phyloP scores from a whole-genome alignment of 2,797 vertebrate species.

The Mus caroli region DNA sequence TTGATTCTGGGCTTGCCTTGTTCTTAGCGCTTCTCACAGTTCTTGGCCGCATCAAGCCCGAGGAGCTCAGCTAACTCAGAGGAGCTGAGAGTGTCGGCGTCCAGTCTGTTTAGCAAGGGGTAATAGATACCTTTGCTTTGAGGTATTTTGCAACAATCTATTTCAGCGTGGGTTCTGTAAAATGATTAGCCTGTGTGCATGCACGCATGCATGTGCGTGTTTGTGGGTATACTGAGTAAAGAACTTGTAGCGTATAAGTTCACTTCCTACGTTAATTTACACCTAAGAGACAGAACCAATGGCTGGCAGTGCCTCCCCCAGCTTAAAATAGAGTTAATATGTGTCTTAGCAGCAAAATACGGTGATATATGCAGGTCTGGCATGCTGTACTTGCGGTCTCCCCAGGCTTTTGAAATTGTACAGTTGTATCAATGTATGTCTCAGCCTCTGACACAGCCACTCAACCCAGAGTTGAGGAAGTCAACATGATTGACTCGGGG shows the following conservation, averaged over 20 bases:
- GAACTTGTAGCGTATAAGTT: not conserved
- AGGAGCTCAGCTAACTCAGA: not conserved
- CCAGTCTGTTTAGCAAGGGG: not conserved
- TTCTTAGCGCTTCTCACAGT: not conserved
- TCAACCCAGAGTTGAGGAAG: not conserved
- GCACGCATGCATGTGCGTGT: not conserved
- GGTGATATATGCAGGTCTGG: not conserved
- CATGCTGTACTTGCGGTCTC: not conserved
- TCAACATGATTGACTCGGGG: not conserved
- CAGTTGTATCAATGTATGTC: not conserved
- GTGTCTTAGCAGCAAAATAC: slow-evolving; percentile 14
- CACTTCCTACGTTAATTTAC: slow-evolving; percentile 27
- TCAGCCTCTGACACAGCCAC: not conserved
- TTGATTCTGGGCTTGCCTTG: not conserved
- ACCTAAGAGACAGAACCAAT: slow-evolving; percentile 50
- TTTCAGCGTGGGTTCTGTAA: not conserved
- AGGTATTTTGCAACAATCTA: not conserved
- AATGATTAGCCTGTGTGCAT: not conserved
- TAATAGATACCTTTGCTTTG: not conserved
- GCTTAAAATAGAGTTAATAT: slow-evolving; percentile 27
- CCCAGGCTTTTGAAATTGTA: not conserved
- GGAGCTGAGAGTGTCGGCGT: not conserved
- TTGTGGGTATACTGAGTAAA: not conserved
- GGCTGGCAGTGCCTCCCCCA: not conserved
- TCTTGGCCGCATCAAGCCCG: not conserved